Evolutionary conservation across 2,888 invertebrate genomes (phyloP).

Genomic region (Glyphotaelius pellucidus): DNA sequence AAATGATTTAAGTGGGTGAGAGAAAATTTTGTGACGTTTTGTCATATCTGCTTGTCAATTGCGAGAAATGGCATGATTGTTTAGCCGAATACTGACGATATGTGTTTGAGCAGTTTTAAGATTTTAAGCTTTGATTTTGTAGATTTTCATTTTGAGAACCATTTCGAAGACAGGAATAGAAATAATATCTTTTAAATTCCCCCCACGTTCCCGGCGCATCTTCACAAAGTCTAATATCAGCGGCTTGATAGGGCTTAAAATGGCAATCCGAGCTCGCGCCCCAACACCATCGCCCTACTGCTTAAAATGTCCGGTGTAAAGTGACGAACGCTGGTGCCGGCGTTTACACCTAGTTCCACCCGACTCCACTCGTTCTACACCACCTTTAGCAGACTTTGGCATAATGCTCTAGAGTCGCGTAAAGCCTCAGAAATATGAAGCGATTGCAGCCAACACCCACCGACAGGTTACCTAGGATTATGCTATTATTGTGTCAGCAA

Average conservation of each 20-base stretch:
- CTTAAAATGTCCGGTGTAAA: conserved; percentile 21
- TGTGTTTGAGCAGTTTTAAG: background rate
- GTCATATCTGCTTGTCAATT: background rate
- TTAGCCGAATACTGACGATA: background rate
- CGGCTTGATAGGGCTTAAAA: background rate
- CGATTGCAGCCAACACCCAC: background rate
- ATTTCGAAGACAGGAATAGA: background rate
- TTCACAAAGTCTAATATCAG: conserved; percentile 11
- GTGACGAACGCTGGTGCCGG: conserved; percentile 17
- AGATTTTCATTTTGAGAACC: background rate
- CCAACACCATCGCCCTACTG: background rate
- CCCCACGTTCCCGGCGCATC: background rate
- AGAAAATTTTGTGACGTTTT: background rate
- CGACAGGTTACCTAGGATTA: background rate
- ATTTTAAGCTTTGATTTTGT: background rate
- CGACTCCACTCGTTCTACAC: background rate
- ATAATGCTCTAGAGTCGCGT: background rate
- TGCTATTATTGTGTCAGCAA: background rate
- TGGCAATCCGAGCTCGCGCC: conserved; percentile 2
- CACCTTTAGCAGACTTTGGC: background rate
- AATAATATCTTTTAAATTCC: conserved; percentile 13
- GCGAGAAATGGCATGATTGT: background rate
- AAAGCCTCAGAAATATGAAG: background rate
- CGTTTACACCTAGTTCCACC: background rate
- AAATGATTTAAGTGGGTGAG: too few relatives aligned